Conservation (phyloP, 2,113 vertebrate species). For the Asarcornis scutulata region DNA sequence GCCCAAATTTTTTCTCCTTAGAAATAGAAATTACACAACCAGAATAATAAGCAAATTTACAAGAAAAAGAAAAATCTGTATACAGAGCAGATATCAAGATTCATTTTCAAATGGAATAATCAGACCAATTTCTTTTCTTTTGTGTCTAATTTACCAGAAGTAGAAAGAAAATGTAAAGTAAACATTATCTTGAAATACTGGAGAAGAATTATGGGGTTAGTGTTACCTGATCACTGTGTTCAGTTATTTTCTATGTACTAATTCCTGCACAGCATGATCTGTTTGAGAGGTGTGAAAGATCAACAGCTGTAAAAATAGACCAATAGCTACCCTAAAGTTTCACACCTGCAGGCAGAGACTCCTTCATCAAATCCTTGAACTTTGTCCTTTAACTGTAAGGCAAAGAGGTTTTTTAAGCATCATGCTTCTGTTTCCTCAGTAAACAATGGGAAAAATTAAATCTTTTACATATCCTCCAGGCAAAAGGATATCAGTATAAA, state of each 20-base stretch:
- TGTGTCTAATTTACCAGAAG: background rate
- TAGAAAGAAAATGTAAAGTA: background rate
- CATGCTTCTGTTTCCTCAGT: slow-evolving; percentile 55
- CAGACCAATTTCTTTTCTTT: background rate
- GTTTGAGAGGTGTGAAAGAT: slow-evolving; percentile 36
- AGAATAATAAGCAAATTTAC: background rate
- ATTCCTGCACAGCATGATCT: background rate
- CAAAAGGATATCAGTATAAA: background rate
- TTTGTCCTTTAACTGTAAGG: slow-evolving; percentile 20
- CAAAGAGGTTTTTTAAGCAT: slow-evolving; percentile 28
- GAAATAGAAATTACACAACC: background rate
- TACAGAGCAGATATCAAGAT: background rate
- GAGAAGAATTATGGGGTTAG: slow-evolving; percentile 1
- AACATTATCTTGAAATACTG: background rate
- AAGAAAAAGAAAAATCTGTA: background rate
- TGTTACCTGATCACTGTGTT: slow-evolving; percentile 7
- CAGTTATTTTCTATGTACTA: slow-evolving; percentile 22
- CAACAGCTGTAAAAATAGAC: slow-evolving; percentile 71
- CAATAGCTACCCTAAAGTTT: background rate
- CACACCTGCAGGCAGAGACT: slow-evolving; percentile 22
- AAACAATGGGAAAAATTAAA: slow-evolving; percentile 70
- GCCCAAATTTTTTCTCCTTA: background rate
- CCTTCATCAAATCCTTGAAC: slow-evolving; percentile 17
- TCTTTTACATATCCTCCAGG: slow-evolving; percentile 5
- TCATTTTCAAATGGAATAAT: background rate